Base-by-base conservation (phyloP, 2,888 invertebrate genomes). In the Cheilosia vulpina region DNA sequence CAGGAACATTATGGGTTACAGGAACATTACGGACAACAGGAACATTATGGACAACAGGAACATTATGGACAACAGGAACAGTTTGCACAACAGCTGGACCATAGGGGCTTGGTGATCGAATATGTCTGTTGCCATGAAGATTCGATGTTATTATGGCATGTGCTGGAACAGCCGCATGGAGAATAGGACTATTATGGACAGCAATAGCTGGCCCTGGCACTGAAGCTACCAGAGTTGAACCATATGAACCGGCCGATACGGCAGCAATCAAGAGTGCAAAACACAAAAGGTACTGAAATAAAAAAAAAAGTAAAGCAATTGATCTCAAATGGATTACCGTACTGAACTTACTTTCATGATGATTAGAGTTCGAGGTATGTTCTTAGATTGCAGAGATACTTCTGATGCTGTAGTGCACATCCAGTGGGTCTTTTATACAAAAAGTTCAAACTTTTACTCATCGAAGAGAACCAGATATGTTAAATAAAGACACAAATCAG, bases 311-410 rank as follows among this genome's bases (percentile, higher is more conserved):
- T 11, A 3, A 3, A 19, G 13, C 15, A 9, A 34, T 17, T 58
- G 2, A 9, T 11, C 9, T 50, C 7, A 19, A 21, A 19, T 21
- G 19, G 11, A 19, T 9, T 17, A 17, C 47, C 34, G 15, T 4
- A 9, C 5, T 5, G 9, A 31, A 17, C 62, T 79, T 73, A 66
- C 79, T 52, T 80, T 80, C 72, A 80, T 80, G 19, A 58, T 66
- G 38, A 45, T 55, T 57, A 3, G 9, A 4, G 13, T 34, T 55
- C 21, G 19, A 34, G n/a, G 50, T 60, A 17, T 19, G 15, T 65
- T 45, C 58, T 38, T 2, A 19, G 57, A 58, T 57, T 38, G 13
- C n/a, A 58, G 2, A 31, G 19, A 45, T 13, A 41, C 21, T 41
- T 69, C 52, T 75, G 75, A 65, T 79, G 13, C 31, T 66, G n/a